Percentiles rank a stretch among this genome's conserved stretches.
Evolutionary conservation across 2,888 invertebrate genomes (phyloP).

Genomic region (Drosophila mimetica): DNA sequence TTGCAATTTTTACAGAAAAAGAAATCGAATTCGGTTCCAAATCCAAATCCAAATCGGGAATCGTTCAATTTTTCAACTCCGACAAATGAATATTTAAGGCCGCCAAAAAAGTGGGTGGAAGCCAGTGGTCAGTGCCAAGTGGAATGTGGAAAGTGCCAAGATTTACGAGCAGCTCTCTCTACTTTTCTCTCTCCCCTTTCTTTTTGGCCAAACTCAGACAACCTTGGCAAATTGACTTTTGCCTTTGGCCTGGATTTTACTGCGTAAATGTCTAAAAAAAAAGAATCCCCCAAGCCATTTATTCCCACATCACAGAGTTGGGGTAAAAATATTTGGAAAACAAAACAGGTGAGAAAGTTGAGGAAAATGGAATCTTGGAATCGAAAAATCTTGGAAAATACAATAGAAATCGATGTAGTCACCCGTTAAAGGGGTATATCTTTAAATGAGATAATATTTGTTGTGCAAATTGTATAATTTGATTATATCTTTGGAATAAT

Average conservation of each 20-base stretch:
- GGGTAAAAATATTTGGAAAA: background rate
- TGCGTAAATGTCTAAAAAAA: background rate
- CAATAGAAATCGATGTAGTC: too few species aligned
- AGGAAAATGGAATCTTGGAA: background rate
- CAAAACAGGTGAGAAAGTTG: background rate
- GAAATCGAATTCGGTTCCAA: background rate
- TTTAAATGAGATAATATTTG: too few species aligned
- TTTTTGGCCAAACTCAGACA: constrained; percentile 51
- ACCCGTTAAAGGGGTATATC: too few species aligned
- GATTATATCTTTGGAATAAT: too few species aligned
- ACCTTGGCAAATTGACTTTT: constrained; percentile 72
- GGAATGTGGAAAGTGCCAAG: constrained; percentile 32
- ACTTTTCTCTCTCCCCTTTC: background rate
- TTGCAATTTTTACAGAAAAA: constrained; percentile 19
- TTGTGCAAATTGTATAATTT: too few species aligned
- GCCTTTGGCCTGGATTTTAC: constrained; percentile 35
- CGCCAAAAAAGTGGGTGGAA: constrained; percentile 5
- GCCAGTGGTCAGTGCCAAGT: constrained; percentile 27
- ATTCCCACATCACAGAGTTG: background rate
- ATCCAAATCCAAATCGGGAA: constrained; percentile 13
- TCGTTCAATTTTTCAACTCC: constrained; percentile 62
- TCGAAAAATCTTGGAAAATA: too few species aligned
- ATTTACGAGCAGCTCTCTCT: constrained; percentile 55
- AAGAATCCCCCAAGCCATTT: background rate
- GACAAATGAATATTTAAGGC: constrained; percentile 69